Evolutionary conservation across 2,113 vertebrate genomes (phyloP), one percentile per base, ranked within the genome.

Genomic region (Sylvilagus bachmani): DNA sequence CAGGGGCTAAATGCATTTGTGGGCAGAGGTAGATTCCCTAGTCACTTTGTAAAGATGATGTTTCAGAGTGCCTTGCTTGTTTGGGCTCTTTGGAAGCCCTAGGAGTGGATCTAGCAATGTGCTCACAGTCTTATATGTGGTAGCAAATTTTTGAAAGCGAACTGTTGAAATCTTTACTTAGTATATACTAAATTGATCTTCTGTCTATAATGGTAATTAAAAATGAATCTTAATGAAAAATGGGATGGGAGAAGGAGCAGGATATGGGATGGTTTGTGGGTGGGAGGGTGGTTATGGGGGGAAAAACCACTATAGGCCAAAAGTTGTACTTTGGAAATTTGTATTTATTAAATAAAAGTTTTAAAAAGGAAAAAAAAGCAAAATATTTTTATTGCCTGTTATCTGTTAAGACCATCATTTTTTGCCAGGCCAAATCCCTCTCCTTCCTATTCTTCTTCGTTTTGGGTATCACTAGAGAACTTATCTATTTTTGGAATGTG

Each of bases 81-180:
- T 64, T 5, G 13, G 25, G 19, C 14, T 25, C 10, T 73, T 90
- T 44, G 21, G 10, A 74, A 64, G 27, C 27, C 1, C 38, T 70
- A 3, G 70, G 53, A 73, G 33, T 53, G 9, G 7, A 2, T 33
- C 66, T 69, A 33, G 49, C 33, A 38, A 58, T 21, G 51, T 78
- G 25, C 24, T 95, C 73, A 64, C 29, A 25, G 11, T 13, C 66
- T n/a, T 21, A 4, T 6, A 38, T 64, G 19, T 83, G 78, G 81
- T 74, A 79, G 49, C 27, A 51, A 81, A 62, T 71, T 89, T 80
- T 44, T 81, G 44, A 86, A 92, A 69, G 38, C 22, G 77, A 77
- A 90, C 44, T 44, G 44, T 44, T 44, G 44, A 44, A 44, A 44
- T 44, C 44, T 44, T 44, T 44, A 44, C 44, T 44, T 44, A 44